Evolutionary conservation across 2,888 invertebrate genomes (phyloP).

Genomic region (Zaprionus obscuricornis): DNA sequence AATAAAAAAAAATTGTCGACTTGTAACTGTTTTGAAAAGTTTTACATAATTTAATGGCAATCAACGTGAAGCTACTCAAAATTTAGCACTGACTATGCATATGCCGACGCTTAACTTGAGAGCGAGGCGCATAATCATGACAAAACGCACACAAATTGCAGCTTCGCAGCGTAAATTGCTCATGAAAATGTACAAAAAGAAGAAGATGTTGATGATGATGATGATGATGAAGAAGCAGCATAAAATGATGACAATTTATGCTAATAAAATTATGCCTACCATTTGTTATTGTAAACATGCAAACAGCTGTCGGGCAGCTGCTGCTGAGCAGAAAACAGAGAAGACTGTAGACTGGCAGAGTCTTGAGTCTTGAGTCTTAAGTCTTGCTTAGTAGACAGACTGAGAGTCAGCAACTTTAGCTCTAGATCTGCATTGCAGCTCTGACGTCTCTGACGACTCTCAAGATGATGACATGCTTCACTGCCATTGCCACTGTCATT

Average conservation of each 20-base stretch:
- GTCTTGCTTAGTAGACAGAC: not conserved
- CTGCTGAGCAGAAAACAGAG: too few relatives aligned
- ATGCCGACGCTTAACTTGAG: slow-evolving; percentile 35
- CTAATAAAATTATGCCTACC: slow-evolving; percentile 66
- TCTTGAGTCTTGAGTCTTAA: not conserved
- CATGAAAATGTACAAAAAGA: slow-evolving; percentile 61
- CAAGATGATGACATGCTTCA: slow-evolving; percentile 61
- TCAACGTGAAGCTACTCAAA: slow-evolving; percentile 43
- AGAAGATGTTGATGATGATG: not conserved
- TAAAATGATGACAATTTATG: slow-evolving; percentile 51
- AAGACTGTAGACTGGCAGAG: too few relatives aligned
- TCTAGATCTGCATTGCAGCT: not conserved
- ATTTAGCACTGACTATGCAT: slow-evolving; percentile 15
- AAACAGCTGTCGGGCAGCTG: slow-evolving; percentile 33
- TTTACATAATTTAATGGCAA: slow-evolving; percentile 78
- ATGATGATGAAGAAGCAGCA: not conserved
- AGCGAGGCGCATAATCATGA: slow-evolving; percentile 60
- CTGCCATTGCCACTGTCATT: slow-evolving; percentile 24
- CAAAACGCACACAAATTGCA: slow-evolving; percentile 50
- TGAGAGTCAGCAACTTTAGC: not conserved
- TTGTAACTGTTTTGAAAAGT: slow-evolving; percentile 55
- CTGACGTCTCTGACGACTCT: slow-evolving; percentile 3
- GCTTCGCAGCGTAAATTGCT: slow-evolving; percentile 48
- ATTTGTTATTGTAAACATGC: slow-evolving; percentile 33
- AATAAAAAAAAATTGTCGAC: slow-evolving; percentile 31